Evolutionary conservation across 2,888 invertebrate genomes (phyloP).

Genomic region (Microplitis manilae): DNA sequence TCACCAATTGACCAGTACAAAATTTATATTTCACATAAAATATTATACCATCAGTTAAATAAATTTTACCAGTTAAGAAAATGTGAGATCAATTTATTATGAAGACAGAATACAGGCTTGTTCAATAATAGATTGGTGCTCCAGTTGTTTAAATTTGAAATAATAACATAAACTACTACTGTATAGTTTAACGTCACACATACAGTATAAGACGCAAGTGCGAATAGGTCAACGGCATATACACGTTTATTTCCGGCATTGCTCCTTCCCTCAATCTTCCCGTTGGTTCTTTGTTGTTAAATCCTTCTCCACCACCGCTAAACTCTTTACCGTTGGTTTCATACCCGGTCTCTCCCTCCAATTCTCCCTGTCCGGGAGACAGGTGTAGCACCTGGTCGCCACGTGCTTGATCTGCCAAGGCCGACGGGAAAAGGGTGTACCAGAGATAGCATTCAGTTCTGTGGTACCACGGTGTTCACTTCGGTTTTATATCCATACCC

Average conservation of each 20-base stretch:
- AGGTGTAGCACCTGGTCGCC: constrained; percentile 57
- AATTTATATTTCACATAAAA: constrained; percentile 3
- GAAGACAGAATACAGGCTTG: background rate
- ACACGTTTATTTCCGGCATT: constrained; percentile 69
- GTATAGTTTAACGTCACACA: background rate
- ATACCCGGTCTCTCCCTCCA: constrained; percentile 14
- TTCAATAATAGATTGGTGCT: constrained; percentile 22
- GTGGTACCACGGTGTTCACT: background rate
- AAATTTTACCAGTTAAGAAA: background rate
- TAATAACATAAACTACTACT: constrained; percentile 23
- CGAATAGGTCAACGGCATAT: constrained; percentile 66
- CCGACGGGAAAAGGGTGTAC: constrained; percentile 56
- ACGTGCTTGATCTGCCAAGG: constrained; percentile 63
- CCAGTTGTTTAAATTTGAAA: constrained; percentile 16
- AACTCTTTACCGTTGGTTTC: constrained; percentile 39
- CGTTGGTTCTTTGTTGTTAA: constrained; percentile 34
- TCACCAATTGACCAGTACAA: background rate
- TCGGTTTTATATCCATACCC: background rate
- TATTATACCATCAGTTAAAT: background rate
- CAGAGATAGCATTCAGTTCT: constrained; percentile 4
- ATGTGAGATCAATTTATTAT: background rate
- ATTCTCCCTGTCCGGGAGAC: constrained; percentile 37
- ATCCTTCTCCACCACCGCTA: constrained; percentile 33
- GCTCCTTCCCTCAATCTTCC: constrained; percentile 45
- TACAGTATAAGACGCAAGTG: constrained; percentile 17